Evolutionary conservation across 2,797 vertebrate species (phyloP).

Genomic region (Graptemys geographica): DNA sequence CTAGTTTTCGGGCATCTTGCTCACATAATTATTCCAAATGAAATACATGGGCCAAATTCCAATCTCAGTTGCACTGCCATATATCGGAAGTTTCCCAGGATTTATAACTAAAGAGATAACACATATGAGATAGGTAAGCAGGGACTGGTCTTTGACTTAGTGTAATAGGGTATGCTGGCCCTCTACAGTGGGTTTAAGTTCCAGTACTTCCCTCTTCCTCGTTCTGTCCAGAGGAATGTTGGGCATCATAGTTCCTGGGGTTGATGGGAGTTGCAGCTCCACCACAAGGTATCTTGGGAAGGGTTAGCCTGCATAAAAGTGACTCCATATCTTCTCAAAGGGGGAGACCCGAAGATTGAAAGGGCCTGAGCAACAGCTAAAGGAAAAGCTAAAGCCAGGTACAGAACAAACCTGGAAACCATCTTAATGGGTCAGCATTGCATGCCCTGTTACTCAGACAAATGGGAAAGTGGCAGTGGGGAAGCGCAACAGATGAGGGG

Average conservation of each 20-base stretch:
- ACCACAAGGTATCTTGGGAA: not conserved
- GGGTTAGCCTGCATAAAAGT: not conserved
- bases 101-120: not conserved
- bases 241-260: not conserved
- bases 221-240: not conserved
- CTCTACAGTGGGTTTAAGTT: not conserved
- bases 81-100: not conserved
- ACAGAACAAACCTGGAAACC: not conserved
- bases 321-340: not conserved
- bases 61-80: not conserved
- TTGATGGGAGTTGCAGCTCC: not conserved
- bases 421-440: not conserved
- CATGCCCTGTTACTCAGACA: not conserved
- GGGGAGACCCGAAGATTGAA: not conserved
- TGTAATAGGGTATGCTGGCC: not conserved
- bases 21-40: not conserved
- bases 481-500: not conserved
- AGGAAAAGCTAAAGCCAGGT: not conserved
- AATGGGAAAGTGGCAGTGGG: not conserved
- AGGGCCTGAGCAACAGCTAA: too few species aligned
- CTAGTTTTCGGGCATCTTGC: not conserved
- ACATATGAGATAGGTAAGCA: not conserved
- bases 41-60: constrained; percentile 5
- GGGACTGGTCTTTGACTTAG: not conserved
- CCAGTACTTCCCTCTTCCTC: not conserved